A percentile compares a stretch with the other conserved stretches of the same genome.
Conservation (phyloP, 2,113 vertebrate species). For the Sialia sialis region DNA sequence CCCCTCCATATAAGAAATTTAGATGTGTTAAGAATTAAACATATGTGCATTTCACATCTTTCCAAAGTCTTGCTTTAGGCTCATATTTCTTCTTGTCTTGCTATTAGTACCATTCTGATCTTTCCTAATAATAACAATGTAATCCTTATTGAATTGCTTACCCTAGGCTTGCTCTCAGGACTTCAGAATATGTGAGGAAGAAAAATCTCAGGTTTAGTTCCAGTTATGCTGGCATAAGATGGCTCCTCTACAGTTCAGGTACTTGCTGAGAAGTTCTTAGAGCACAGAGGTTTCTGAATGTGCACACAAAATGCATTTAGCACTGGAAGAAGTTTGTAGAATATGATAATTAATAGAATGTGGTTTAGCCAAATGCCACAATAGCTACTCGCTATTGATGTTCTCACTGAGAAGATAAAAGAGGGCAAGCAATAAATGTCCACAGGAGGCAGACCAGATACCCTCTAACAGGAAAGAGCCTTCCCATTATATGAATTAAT, state of each 20-base stretch:
- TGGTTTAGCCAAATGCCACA: neutral
- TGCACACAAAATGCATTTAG: neutral
- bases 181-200: neutral
- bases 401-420: neutral
- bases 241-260: neutral
- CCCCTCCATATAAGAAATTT: neutral
- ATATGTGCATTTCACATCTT: neutral
- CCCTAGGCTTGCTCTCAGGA: neutral
- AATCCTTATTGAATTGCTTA: neutral
- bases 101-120: neutral
- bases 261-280: neutral
- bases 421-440: neutral
- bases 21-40: neutral
- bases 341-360: neutral
- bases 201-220: neutral
- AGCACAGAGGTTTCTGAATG: neutral
- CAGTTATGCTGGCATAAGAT: neutral
- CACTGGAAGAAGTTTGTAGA: neutral
- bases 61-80: neutral
- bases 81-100: neutral
- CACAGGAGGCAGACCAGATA: neutral
- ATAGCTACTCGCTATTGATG: neutral
- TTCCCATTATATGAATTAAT: neutral
- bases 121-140: neutral
- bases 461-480: neutral